phyloP scores from a whole-genome alignment of 23 tunicate genomes.

The Halocynthia aurantium region DNA sequence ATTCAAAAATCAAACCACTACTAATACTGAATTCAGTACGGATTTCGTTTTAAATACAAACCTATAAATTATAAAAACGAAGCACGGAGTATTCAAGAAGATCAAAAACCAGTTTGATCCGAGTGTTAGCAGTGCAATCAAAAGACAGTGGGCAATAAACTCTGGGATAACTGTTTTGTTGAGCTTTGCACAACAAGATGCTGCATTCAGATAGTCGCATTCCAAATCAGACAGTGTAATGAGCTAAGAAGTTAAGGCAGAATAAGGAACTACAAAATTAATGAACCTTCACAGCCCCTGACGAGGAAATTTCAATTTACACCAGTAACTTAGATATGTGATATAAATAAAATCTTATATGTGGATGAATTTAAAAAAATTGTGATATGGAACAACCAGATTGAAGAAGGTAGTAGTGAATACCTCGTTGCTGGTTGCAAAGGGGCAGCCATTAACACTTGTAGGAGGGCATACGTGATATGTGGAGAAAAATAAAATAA shows the following conservation, averaged over 20 bases:
- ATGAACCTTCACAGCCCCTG: no score
- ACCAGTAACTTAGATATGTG: no score
- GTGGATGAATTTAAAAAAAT: no score
- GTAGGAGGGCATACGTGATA: no score
- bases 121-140: conserved; percentile 25
- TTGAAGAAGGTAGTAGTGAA: no score
- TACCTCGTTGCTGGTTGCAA: no score
- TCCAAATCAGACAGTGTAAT: conserved; percentile 94
- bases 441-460: no score
- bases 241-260: conserved; percentile 15
- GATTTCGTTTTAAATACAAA: conserved; percentile 11
- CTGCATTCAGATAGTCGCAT: conserved; percentile 96
- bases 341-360: no score
- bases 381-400: no score
- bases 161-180: conserved; percentile 80
- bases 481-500: no score
- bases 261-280: no score
- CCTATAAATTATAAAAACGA: conserved; percentile 48
- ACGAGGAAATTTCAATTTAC: no score
- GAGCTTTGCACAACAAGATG: conserved; percentile 72
- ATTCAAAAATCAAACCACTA: not conserved
- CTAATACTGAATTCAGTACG: not conserved
- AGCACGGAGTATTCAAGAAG: conserved; percentile 46
- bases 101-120: conserved; percentile 67
- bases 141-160: conserved; percentile 27